These are phyloP conservation scores for Rhagoletis pomonella DNA, from an alignment of 1,140 invertebrate species.

Conservation along the genomic window DNA sequence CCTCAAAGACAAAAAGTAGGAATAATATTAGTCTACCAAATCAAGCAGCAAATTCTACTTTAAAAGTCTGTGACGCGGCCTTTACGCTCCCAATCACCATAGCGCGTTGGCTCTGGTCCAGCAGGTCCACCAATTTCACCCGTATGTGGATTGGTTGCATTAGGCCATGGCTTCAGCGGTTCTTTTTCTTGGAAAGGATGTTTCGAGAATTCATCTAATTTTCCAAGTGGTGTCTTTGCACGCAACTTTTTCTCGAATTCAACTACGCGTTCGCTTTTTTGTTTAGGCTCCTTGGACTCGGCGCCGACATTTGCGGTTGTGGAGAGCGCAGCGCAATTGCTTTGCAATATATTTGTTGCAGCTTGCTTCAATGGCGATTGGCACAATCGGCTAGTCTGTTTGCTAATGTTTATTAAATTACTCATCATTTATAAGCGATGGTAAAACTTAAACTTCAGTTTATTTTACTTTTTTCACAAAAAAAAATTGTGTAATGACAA, in stretches of 20 bases:
- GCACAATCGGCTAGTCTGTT: constrained; percentile 54
- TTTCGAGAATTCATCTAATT: constrained; percentile 81
- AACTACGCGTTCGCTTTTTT: constrained; percentile 66
- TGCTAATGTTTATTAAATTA: constrained; percentile 53
- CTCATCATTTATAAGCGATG: constrained; percentile 49
- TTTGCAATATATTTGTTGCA: neutral
- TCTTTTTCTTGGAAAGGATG: constrained; percentile 91
- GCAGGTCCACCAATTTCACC: constrained; percentile 87
- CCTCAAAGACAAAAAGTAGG: neutral
- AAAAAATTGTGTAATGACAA: constrained; percentile 44
- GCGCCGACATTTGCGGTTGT: constrained; percentile 58
- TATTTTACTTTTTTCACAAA: constrained; percentile 13
- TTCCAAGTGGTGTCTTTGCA: constrained; percentile 78
- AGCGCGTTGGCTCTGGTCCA: constrained; percentile 98
- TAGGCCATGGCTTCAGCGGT: constrained; percentile 88
- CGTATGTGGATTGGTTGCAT: constrained; percentile 92
- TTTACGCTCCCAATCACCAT: constrained; percentile 99
- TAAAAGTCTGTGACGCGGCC: constrained; percentile 87
- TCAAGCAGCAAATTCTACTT: no score
- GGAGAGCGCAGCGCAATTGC: constrained; percentile 61
- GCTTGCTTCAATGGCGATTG: neutral
- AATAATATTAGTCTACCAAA: neutral
- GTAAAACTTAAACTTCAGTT: neutral
- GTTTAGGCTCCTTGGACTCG: constrained; percentile 45
- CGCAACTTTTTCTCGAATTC: constrained; percentile 80